Evolutionary conservation across 2,113 vertebrate species (phyloP).

Genomic region (Clarias gariepinus): DNA sequence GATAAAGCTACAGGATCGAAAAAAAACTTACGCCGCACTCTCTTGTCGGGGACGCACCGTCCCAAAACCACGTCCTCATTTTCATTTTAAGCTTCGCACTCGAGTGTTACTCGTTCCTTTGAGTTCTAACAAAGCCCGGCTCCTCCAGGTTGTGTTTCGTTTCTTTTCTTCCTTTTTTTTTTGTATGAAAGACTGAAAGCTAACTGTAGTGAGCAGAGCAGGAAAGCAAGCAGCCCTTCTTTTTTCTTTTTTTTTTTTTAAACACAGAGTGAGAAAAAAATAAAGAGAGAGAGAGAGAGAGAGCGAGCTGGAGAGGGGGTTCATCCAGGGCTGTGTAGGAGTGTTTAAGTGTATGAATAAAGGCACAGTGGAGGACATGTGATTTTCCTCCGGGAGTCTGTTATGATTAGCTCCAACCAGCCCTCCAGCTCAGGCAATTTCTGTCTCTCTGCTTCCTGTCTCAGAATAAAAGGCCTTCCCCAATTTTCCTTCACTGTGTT

Average conservation of each 20-base stretch:
- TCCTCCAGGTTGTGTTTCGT: neutral
- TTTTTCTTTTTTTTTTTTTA: neutral
- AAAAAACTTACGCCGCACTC: neutral
- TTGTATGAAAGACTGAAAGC: neutral
- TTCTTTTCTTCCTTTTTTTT: neutral
- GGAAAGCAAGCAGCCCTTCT: neutral
- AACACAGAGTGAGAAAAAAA: neutral
- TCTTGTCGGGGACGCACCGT: neutral
- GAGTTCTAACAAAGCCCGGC: neutral
- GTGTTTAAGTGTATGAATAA: slow-evolving; percentile 30
- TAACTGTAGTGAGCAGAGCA: neutral
- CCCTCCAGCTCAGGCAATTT: slow-evolving; percentile 31
- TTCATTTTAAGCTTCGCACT: neutral
- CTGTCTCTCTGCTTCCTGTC: slow-evolving; percentile 23
- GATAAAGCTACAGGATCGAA: neutral
- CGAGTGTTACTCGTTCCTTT: slow-evolving; percentile 7
- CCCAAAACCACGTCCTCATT: neutral
- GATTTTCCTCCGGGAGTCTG: slow-evolving; percentile 39
- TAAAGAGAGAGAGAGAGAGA: neutral
- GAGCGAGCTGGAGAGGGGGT: neutral
- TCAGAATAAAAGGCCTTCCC: neutral
- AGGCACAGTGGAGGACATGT: slow-evolving; percentile 28
- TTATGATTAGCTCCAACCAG: slow-evolving; percentile 39
- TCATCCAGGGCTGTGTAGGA: slow-evolving; percentile 13
- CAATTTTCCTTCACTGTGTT: slow-evolving; percentile 3